Evolutionary conservation across 2,113 vertebrate species (phyloP).

Genomic region (Nerophis ophidion): DNA sequence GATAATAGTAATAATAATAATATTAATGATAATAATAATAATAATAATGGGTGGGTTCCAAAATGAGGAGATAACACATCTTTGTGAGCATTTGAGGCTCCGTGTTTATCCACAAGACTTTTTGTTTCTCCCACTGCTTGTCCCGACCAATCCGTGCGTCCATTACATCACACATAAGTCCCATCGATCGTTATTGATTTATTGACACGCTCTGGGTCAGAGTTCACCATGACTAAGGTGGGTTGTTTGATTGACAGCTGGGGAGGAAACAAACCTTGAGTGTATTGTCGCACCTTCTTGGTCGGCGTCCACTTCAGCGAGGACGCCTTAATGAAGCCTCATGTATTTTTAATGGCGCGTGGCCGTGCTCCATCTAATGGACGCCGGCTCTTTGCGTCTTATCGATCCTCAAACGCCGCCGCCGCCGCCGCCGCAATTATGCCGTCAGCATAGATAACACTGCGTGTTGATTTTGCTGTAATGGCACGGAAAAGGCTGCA

Average conservation of each 20-base stretch:
- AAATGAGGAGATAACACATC: too few species aligned
- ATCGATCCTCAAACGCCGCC: conserved; percentile 49
- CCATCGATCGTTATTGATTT: conserved; percentile 60
- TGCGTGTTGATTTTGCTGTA: conserved; percentile 11
- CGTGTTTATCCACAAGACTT: conserved; percentile 35
- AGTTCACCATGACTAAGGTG: conserved; percentile 49
- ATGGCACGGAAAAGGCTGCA: conserved; percentile 22
- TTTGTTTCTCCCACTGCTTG: conserved; percentile 37
- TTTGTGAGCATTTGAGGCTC: conserved; percentile 1
- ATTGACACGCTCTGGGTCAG: conserved; percentile 61
- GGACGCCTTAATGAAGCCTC: conserved; percentile 45
- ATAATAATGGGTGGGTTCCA: too few species aligned
- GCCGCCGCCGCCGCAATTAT: conserved; percentile 28
- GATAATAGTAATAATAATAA: too few species aligned
- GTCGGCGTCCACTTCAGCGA: conserved; percentile 20
- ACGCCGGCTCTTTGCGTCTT: conserved; percentile 37
- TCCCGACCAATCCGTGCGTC: conserved; percentile 29
- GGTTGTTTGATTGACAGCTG: conserved; percentile 47
- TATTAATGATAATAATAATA: too few species aligned
- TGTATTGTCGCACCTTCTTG: conserved; percentile 35
- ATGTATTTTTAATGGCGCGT: conserved; percentile 65
- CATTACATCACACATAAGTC: conserved; percentile 46
- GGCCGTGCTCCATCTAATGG: conserved; percentile 44
- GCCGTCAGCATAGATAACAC: conserved; percentile 33
- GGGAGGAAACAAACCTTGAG: conserved; percentile 24